Percentiles rank a stretch among this genome's conserved stretches.
Evolutionary conservation across 2,113 vertebrate species (phyloP).

Genomic region (Neopipo cinnamomea): DNA sequence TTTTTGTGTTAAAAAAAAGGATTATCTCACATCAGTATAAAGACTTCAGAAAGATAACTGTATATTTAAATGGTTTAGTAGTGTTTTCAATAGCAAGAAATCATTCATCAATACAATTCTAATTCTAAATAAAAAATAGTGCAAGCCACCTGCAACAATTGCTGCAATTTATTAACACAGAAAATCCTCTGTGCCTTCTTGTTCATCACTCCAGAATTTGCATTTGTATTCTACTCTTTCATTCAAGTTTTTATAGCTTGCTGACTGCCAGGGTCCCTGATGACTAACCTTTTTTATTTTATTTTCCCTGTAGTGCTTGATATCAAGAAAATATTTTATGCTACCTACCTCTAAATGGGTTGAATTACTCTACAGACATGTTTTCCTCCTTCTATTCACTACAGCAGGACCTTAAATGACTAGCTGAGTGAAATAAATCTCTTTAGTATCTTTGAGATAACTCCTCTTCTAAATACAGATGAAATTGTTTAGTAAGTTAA

Average conservation of each 20-base stretch:
- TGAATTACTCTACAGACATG: background rate
- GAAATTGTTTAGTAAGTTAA: background rate
- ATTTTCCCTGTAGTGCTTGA: background rate
- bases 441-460: background rate
- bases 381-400: background rate
- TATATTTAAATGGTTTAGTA: background rate
- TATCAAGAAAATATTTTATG: background rate
- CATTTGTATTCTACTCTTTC: slow-evolving; percentile 22
- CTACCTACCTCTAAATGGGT: background rate
- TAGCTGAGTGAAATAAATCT: background rate
- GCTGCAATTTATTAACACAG: background rate
- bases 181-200: slow-evolving; percentile 30
- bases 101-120: background rate
- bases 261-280: background rate
- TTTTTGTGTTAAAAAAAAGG: background rate
- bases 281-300: background rate
- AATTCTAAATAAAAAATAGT: background rate
- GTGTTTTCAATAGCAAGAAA: background rate
- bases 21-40: background rate
- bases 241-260: slow-evolving; percentile 27
- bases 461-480: background rate
- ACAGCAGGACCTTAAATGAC: background rate
- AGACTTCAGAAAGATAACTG: background rate
- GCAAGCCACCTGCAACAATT: slow-evolving; percentile 37
- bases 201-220: slow-evolving; percentile 11